These are phyloP conservation scores for Lagopus muta DNA, from an alignment of 2,113 vertebrate genomes.

Conservation along the genomic window DNA sequence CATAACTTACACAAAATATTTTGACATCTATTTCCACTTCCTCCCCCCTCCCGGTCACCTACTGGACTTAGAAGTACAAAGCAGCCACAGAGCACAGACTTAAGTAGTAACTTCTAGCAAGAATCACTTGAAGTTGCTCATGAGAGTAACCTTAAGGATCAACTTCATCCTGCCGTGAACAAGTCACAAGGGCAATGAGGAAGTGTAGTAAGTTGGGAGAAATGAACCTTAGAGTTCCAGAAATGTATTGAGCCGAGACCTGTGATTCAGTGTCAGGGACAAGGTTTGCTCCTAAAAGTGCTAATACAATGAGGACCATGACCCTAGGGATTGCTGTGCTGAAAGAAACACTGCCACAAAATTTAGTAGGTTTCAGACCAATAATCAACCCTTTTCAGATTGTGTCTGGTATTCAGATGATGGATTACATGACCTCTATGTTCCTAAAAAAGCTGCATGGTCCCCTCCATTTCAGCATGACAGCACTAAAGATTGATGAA, in stretches of 20 bases:
- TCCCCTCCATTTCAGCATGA: not conserved
- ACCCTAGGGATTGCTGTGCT: not conserved
- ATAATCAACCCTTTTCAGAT: not conserved
- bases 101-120: not conserved
- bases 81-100: not conserved
- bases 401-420: not conserved
- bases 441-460: not conserved
- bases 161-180: not conserved
- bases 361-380: not conserved
- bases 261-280: not conserved
- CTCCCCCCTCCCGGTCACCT: not conserved
- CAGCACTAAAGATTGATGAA: not conserved
- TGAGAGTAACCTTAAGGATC: not conserved
- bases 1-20: not conserved
- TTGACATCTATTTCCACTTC: not conserved
- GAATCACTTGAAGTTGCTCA: not conserved
- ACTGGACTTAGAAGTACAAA: not conserved
- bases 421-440: not conserved
- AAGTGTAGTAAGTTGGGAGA: not conserved
- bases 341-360: not conserved
- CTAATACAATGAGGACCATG: not conserved
- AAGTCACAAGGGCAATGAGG: not conserved
- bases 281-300: not conserved
- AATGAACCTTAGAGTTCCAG: not conserved
- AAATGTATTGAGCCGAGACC: not conserved